phyloP scores from a whole-genome alignment of 2,797 vertebrate species.

The Sebastes matsubarae region DNA sequence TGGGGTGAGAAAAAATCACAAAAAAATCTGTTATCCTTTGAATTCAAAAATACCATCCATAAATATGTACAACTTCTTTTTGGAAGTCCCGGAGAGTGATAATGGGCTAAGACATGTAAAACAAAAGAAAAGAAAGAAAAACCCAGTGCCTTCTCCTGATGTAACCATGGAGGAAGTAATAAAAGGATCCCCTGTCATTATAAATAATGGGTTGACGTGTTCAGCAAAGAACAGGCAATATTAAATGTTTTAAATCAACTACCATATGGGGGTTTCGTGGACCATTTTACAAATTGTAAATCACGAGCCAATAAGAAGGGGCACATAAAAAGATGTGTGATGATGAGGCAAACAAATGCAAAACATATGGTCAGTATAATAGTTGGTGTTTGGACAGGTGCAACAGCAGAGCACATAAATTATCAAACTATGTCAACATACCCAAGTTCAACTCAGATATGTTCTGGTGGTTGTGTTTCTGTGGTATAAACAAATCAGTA shows the following conservation, averaged over 20 bases:
- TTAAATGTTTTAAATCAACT: slow-evolving; percentile 29
- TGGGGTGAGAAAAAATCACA: slow-evolving; percentile 83
- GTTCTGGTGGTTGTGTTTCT: slow-evolving; percentile 12
- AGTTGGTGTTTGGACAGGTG: slow-evolving; percentile 59
- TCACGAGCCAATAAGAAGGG: slow-evolving; percentile 17
- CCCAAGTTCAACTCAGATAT: slow-evolving; percentile 23
- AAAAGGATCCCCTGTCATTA: slow-evolving; percentile 52
- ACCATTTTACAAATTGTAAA: slow-evolving; percentile 36
- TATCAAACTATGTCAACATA: slow-evolving; percentile 36
- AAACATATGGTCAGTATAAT: slow-evolving; percentile 33
- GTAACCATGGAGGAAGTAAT: slow-evolving; percentile 49
- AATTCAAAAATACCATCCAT: slow-evolving; percentile 77
- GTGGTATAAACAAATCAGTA: slow-evolving; percentile 17
- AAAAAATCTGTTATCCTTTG: slow-evolving; percentile 74
- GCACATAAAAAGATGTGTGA: slow-evolving; percentile 5
- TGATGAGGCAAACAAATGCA: slow-evolving; percentile 34
- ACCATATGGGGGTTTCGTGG: slow-evolving; percentile 33
- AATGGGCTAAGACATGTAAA: slow-evolving; percentile 43
- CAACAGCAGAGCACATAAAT: slow-evolving; percentile 53
- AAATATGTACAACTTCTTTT: slow-evolving; percentile 84
- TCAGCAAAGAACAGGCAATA: slow-evolving; percentile 10
- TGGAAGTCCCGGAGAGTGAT: slow-evolving; percentile 62
- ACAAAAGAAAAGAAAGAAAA: slow-evolving; percentile 32
- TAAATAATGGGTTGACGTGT: slow-evolving; percentile 69
- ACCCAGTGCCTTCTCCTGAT: slow-evolving; percentile 77